phyloP scores from a whole-genome alignment of 2,113 vertebrate species.

The Typhlomys cinereus region DNA sequence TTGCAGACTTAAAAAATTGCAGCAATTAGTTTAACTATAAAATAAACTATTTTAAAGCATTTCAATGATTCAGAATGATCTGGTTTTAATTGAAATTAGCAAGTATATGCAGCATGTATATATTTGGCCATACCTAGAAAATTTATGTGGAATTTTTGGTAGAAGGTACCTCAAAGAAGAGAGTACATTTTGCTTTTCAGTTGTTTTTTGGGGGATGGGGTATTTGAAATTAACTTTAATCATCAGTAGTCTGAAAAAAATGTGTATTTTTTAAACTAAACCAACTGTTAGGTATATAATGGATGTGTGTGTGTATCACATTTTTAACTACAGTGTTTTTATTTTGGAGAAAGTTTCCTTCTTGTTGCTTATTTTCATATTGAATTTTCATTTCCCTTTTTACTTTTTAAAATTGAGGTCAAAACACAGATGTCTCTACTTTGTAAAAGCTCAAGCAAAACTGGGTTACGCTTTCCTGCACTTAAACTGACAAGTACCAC shows the following conservation, averaged over 20 bases:
- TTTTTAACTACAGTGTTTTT: slow-evolving; percentile 47
- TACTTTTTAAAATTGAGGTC: slow-evolving; percentile 72
- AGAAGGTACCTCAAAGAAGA: background rate
- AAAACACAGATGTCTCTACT: slow-evolving; percentile 73
- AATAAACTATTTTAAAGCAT: background rate
- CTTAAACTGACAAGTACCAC: slow-evolving; percentile 62
- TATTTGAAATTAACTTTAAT: background rate
- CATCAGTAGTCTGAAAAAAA: too few relatives aligned
- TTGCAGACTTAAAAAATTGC: slow-evolving; percentile 6
- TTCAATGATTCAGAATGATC: slow-evolving; percentile 28
- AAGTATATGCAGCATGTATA: background rate
- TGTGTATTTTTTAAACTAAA: slow-evolving; percentile 4
- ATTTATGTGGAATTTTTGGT: background rate
- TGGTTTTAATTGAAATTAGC: slow-evolving; percentile 2
- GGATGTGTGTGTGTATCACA: background rate
- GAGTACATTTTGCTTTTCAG: slow-evolving; percentile 9
- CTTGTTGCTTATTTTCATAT: slow-evolving; percentile 70
- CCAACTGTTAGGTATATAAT: background rate
- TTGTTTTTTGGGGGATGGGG: background rate
- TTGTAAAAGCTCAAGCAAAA: slow-evolving; percentile 72
- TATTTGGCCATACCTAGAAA: background rate
- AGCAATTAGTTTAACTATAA: background rate
- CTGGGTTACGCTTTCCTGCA: slow-evolving; percentile 56
- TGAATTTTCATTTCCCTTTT: slow-evolving; percentile 80
- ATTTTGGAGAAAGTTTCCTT: slow-evolving; percentile 80